Evolutionary conservation across 2,113 vertebrate genomes (phyloP), one percentile per base, ranked within the genome.

Genomic region (Emydocephalus ijimae): DNA sequence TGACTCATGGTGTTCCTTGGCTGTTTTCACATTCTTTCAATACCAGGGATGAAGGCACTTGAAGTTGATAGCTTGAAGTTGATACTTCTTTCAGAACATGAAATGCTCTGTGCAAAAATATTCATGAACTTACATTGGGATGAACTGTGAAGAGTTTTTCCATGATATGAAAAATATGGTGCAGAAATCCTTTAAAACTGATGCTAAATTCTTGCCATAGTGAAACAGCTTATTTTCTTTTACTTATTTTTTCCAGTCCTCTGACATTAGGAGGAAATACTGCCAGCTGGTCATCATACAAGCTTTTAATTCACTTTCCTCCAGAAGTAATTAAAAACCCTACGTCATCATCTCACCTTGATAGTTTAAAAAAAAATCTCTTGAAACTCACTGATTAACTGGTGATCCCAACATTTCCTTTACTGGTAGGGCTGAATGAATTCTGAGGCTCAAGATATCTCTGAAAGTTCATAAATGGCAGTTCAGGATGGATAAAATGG

Each of bases 401-500:
- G 50, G 34, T 87, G 29, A 54, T n/a, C 24, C 52, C 24, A 52
- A 87, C 50, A 48, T 55, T 87, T 26, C 85, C 5, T 21, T 52
- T 56, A 56, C 52, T 29, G 50, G 48, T 43, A 26, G 26, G 59
- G 29, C 3, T 69, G 29, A 87, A 50, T 50, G 45, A 88, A 14
- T n/a, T 88, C 24, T 56, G 50, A 88, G 93, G 92, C 91, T 94
- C 90, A 90, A 91, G 91, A 7, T 55, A 3, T 6, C 0, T 1
- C n/a, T 61, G 85, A 81, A 87, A 92, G 90, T 87, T 57, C 9
- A 91, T 91, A 1, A 39, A 90, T 57, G 29, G 52, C 20, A 88
- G 12, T 12, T 21, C 43, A 91, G 95, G 95, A 92, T 91, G 20
- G 18, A 85, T 50, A 85, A 34, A 26, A 59, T 34, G 29, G 39